Base-by-base conservation (phyloP, 2,113 vertebrate genomes). In the Oceanodroma tethys region DNA sequence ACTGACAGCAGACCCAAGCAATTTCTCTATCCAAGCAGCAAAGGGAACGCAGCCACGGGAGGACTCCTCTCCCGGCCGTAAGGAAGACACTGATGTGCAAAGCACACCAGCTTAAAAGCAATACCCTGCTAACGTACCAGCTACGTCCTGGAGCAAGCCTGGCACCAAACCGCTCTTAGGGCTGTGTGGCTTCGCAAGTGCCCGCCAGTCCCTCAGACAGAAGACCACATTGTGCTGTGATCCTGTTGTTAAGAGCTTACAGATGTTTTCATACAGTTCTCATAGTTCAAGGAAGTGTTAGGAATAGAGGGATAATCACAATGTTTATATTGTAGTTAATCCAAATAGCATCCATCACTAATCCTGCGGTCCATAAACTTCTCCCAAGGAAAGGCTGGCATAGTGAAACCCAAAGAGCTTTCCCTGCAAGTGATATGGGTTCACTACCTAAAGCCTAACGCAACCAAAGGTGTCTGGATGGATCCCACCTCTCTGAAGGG, bases 211-310 rank as follows among this genome's bases (percentile, higher is more conserved):
- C 29, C 38, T 34, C 27, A 56, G 55, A 81, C 84, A 94, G 87
- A 82, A 70, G 40, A 58, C 30, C 53, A 87, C 60, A 56, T 6
- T 87, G 89, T 86, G 76, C 62, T 88, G 81, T 16, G 36, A 81
- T 25, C 20, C 2, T 5, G 16, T 20, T 34, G 34, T 42, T 76
- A 89, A 82, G 70, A 85, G 73, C 81, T 66, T 82, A 82, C 66
- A 90, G 79, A 76, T 90, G 92, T 48, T 93, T 95, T 92, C 84
- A 74, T 29, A 52, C 22, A 68, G 71, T 73, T 92, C 84, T 90
- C 81, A 50, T 43, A 52, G 66, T 20, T 86, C 40, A 81, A 50
- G 45, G 40, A 90, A 90, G 34, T 6, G 21, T 78, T 55, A 84
- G 38, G 27, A 71, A 94, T 43, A 50, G 68, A 86, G 73, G 50